Conservation (phyloP, 2,888 invertebrate genomes). For the Callinectes sapidus region DNA sequence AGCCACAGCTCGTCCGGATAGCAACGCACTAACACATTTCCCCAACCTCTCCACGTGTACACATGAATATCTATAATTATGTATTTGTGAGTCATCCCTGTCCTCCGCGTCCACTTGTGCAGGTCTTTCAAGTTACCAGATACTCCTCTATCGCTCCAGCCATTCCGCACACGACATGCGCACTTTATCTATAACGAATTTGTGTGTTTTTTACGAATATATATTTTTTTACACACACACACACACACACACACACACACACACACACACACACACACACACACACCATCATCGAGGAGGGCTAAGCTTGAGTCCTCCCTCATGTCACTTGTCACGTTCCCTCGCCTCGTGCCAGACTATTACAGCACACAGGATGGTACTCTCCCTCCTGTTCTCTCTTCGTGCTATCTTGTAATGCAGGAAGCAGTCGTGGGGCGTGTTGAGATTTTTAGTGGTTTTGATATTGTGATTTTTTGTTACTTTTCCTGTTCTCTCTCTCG, state of each 20-base stretch:
- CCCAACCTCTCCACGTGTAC: not conserved
- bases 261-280: too few relatives aligned
- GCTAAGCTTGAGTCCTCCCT: not conserved
- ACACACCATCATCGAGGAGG: not conserved
- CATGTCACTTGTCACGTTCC: not conserved
- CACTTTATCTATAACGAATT: not conserved
- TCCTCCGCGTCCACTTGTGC: not conserved
- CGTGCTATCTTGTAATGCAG: too few relatives aligned
- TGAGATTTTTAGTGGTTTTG: too few relatives aligned
- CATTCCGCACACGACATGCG: not conserved
- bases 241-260: not conserved
- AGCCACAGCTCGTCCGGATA: too few relatives aligned
- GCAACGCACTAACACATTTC: too few relatives aligned
- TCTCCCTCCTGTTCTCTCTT: too few relatives aligned
- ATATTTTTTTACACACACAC: not conserved
- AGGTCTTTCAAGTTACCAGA: not conserved
- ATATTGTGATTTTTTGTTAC: too few relatives aligned
- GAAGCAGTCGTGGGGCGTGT: too few relatives aligned
- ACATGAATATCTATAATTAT: not conserved
- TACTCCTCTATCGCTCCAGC: not conserved
- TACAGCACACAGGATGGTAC: too few relatives aligned
- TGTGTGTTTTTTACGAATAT: not conserved
- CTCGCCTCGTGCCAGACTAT: not conserved
- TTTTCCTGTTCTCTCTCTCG: too few relatives aligned
- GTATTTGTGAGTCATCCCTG: not conserved